Evolutionary conservation across 2,888 invertebrate genomes (phyloP), one percentile per base, ranked within the genome.

Genomic region (Epirrita christyi): DNA sequence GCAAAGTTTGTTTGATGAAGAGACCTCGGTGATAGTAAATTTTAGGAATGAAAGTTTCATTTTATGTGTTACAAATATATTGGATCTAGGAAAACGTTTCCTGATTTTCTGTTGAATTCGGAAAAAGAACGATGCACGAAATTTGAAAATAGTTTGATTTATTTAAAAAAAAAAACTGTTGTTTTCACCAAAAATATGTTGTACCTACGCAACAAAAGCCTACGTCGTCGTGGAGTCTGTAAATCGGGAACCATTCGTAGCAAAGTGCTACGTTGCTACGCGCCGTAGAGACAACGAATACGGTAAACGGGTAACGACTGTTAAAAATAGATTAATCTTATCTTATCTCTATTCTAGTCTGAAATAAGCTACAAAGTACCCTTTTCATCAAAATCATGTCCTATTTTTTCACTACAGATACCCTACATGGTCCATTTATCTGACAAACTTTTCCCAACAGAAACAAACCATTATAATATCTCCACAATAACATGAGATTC

Each of bases 401-500:
- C 9, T 37, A 38, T 27, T 27, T n/a, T 6, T 27, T 27, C 6
- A 3, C 4, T 21, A n/a, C n/a, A 8, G 29, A 29, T 15, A 15
- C 45, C 21, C 29, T 32, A 32, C 32, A 32, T 9, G 9, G 28
- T 8, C 28, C 52, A 43, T 21, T 38, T 43, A 50, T 52, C 52
- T 46, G 49, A 56, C 36, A 21, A 3, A 53, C n/a, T 32, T 40
- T 21, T n/a, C 44, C 49, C 40, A 51, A 58, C 52, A 51, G 79
- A 76, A 80, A 83, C 80, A 85, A 86, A 85, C 76, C 80, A 86
- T 86, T 88, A 85, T 88, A 89, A 90, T 89, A 90, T 86, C 83
- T 70, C 78, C 81, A 81, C 86, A 85, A 85, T 85, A 86, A 79
- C 83, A 83, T 75, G 75, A 79, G 78, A 80, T 76, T 78, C 77